These are phyloP conservation scores for Catotricha subobsoleta DNA, from an alignment of 2,888 invertebrate species.

Conservation along the genomic window DNA sequence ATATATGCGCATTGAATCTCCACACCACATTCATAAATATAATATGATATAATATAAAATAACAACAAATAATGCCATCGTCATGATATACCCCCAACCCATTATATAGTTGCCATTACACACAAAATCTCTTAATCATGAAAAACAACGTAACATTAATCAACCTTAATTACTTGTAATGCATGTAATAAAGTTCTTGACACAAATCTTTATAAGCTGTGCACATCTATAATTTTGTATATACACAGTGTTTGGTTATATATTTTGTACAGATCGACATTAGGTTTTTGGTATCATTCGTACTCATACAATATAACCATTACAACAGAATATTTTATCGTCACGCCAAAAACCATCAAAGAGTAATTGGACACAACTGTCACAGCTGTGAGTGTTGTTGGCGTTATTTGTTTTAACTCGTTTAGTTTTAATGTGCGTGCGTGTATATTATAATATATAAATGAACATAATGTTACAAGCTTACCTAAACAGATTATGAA, in stretches of 20 bases:
- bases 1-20: too few species aligned
- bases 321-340: background rate
- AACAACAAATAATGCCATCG: too few species aligned
- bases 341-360: conserved; percentile 7
- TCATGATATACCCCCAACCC: too few species aligned
- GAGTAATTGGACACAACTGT: conserved; percentile 9
- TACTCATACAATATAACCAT: background rate
- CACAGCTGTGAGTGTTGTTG: conserved; percentile 4
- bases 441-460: too few species aligned
- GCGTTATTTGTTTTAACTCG: conserved; percentile 5
- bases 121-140: conserved; percentile 7
- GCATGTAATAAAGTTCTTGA: conserved; percentile 9
- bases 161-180: conserved; percentile 9
- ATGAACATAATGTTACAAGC: too few species aligned
- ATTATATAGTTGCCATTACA: too few species aligned
- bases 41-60: too few species aligned
- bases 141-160: conserved; percentile 8
- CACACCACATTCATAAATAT: too few species aligned
- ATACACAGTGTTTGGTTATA: background rate
- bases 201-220: conserved; percentile 9
- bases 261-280: too few species aligned
- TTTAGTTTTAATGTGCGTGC: background rate
- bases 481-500: too few species aligned
- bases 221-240: conserved; percentile 2
- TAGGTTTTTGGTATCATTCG: too few species aligned